Percentiles rank a stretch among this genome's conserved stretches.
phyloP scores from a whole-genome alignment of 2,113 vertebrate species.

The Chroicocephalus ridibundus region DNA sequence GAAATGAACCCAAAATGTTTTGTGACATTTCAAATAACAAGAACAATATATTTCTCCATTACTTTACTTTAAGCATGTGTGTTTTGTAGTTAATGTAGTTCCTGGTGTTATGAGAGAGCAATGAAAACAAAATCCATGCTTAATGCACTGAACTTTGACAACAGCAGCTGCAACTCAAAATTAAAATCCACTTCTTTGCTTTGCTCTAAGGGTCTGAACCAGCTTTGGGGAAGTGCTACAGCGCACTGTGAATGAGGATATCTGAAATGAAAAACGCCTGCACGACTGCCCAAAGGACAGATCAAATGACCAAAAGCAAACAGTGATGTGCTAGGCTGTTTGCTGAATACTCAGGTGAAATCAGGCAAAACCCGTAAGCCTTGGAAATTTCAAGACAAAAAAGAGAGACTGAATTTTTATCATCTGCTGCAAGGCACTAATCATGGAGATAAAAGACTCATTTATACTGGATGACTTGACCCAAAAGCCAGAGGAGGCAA shows the following conservation, averaged over 20 bases:
- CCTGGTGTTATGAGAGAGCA: conserved; percentile 19
- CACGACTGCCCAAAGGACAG: conserved; percentile 4
- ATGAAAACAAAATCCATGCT: conserved; percentile 36
- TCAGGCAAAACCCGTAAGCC: not conserved
- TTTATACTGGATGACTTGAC: not conserved
- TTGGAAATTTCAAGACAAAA: conserved; percentile 34
- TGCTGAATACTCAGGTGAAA: conserved; percentile 21
- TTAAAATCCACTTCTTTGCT: conserved; percentile 43
- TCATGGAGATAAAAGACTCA: not conserved
- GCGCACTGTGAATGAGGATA: not conserved
- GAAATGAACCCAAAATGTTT: conserved; percentile 11
- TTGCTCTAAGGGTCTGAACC: conserved; percentile 21
- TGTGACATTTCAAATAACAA: conserved; percentile 13
- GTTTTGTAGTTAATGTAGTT: conserved; percentile 47
- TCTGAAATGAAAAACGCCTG: not conserved
- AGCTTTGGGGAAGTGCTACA: not conserved
- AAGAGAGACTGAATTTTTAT: not conserved
- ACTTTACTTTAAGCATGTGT: conserved; percentile 14
- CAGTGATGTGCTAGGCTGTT: not conserved
- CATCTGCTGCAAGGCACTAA: conserved; percentile 1
- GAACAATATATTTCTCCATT: conserved; percentile 32
- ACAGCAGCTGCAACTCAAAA: conserved; percentile 59
- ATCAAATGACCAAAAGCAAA: conserved; percentile 49
- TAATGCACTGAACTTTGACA: conserved; percentile 61
- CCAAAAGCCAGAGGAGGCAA: not conserved